Evolutionary conservation across 37 sponge, comb jelly and placozoan genomes (phyloP), one percentile per base, ranked within the genome.

Genomic region (Sycon ciliatum): DNA sequence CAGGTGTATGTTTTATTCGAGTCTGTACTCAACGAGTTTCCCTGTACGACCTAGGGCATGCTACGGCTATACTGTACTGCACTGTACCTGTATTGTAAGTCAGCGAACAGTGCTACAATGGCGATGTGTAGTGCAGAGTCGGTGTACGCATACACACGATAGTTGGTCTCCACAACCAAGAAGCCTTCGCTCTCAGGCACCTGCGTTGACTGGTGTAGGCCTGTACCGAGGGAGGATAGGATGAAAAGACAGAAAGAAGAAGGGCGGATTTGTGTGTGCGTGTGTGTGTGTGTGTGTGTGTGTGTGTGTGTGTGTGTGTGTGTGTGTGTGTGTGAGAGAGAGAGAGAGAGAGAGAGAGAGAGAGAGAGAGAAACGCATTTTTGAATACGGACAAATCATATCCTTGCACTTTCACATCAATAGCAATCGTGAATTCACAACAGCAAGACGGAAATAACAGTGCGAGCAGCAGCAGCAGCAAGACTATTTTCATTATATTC

Each of bases 81-180:
- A 62, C 13, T 16, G 26, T 20, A n/a, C 11, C 78, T 86, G 82
- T 87, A 91, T 57, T 87, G 88, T 4, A 91, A 71, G 57, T 91
- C 87, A 30, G 76, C 73, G 78, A 91, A 91, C 24, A 87, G 73
- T 7, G 65, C 84, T 0, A 91, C 65, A 37, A 84, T 86, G 36
- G 81, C 58, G 28, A 84, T 75, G 32, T 87, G 79, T 3, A 91
- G 80, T 34, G 72, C 71, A 0, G 92, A 91, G 67, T 84, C 89
- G 65, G 98, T 95, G 78, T 95, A 95, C 28, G 93, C 92, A 5
- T 77, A 69, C 0, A 91, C 49, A 23, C 89, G 76, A 67, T 76
- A 95, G 69, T 95, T 95, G 4, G 98, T 95, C 62, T 95, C 98
- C 52, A 91, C 53, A n/a, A 95, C 39, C 34, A 95, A 71, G 76